Evolutionary conservation across 2,888 invertebrate genomes (phyloP), one percentile per base, ranked within the genome.

Genomic region (Hymenopus coronatus): DNA sequence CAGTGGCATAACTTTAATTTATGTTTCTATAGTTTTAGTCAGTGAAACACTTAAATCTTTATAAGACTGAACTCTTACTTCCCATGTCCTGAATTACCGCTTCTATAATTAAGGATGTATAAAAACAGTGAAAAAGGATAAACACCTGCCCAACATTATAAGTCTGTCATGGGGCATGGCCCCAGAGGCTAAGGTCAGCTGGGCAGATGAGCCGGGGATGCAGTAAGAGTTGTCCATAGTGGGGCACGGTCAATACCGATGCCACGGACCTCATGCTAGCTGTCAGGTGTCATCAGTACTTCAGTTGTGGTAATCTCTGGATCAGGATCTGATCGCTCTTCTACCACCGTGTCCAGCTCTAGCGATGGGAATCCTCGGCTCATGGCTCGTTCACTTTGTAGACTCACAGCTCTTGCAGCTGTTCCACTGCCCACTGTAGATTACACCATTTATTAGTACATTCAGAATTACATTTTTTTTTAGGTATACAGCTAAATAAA

Each of bases 341-440:
- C 97, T 33, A 97, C 94, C 33, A 97, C 97, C 0, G 97, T 97
- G 93, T 97, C 97, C 91, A 97, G 94, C 92, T 97, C 97, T 87
- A 97, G 93, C 0, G 96, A 95, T 70, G 97, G 96, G 92, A 96
- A 96, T n/a, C 96, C 95, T 86, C 97, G 94, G 82, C 96, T 96
- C 91, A 96, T 94, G 88, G 96, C 95, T 92, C 96, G 94, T 92
- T 96, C 96, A 91, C 95, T 95, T 82, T 95, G 94, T 91, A 96
- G 93, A 90, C 95, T 95, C 92, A 95, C 94, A 90, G 95, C 95
- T 92, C 95, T 93, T 6, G 20, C 54, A 90, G 95, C 94, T 82
- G 92, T 92, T 82, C 90, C 91, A 83, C 88, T 84, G 54, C 90
- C 85, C 54, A 88, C 90, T 89, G 82, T 14, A 28, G 0, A 70